phyloP scores from a whole-genome alignment of 1,140 invertebrate species.

The Paraescarpia echinospica region DNA sequence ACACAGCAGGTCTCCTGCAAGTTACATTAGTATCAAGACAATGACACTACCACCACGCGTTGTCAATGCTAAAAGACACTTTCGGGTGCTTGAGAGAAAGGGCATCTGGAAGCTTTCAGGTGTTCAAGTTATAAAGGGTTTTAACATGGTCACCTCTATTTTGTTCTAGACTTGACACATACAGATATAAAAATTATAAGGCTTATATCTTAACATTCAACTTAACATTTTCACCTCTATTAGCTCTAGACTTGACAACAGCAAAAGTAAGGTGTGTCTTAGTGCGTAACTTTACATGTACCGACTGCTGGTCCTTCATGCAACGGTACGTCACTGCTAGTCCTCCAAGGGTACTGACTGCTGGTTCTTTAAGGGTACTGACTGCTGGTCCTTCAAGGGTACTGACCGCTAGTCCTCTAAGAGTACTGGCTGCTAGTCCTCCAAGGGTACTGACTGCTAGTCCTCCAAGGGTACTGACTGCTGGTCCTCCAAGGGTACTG shows the following conservation, averaged over 20 bases:
- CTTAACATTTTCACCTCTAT: too few relatives aligned
- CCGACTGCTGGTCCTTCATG: background rate
- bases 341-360: background rate
- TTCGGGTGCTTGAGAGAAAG: too few relatives aligned
- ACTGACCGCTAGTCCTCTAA: background rate
- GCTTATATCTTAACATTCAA: too few relatives aligned
- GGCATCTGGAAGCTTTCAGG: too few relatives aligned
- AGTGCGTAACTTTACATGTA: background rate
- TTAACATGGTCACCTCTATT: too few relatives aligned
- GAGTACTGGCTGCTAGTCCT: background rate
- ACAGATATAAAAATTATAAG: background rate
- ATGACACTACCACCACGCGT: too few relatives aligned
- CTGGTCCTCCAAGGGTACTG: background rate
- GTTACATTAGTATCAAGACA: too few relatives aligned
- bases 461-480: background rate
- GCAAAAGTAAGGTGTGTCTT: background rate
- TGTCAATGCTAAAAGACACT: too few relatives aligned
- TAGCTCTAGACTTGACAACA: constrained; percentile 45
- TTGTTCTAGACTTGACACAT: constrained; percentile 52
- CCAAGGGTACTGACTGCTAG: background rate
- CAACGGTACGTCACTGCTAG: background rate
- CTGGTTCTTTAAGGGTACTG: background rate
- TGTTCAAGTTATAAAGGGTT: too few relatives aligned
- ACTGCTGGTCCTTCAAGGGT: background rate
- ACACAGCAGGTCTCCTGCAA: too few relatives aligned